Percentiles rank a stretch among this genome's conserved stretches.
phyloP scores from a whole-genome alignment of 2,797 vertebrate species.

The Gorsachius magnificus region DNA sequence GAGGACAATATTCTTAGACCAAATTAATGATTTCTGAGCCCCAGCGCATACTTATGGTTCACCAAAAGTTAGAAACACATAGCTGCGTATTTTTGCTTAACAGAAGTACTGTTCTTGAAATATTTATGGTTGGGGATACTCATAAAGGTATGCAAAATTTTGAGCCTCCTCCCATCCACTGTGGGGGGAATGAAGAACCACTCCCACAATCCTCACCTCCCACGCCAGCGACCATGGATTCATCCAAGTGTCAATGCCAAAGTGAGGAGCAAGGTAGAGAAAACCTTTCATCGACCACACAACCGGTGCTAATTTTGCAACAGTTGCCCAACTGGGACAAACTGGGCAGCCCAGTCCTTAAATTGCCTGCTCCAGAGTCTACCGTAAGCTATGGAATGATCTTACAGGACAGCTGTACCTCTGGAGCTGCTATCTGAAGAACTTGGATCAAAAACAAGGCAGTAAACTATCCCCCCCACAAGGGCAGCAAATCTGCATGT shows the following conservation, averaged over 20 bases:
- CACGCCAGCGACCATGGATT: accelerated
- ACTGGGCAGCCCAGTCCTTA: not conserved
- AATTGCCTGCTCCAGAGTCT: not conserved
- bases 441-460: not conserved
- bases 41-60: accelerated
- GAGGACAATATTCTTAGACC: not conserved
- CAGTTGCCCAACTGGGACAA: not conserved
- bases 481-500: not conserved
- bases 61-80: not conserved
- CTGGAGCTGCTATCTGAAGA: not conserved
- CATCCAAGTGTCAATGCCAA: not conserved
- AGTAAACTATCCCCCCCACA: not conserved
- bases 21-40: not conserved
- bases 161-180: not conserved
- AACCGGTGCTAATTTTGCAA: not conserved
- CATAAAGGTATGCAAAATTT: not conserved
- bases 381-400: accelerated
- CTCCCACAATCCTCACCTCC: not conserved
- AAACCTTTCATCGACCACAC: not conserved
- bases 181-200: accelerated
- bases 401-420: not conserved
- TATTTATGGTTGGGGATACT: not conserved
- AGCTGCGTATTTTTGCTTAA: not conserved
- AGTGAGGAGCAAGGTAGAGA: not conserved
- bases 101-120: not conserved